Evolutionary conservation across 2,113 vertebrate species (phyloP).

Genomic region (Nesogale talazaci): DNA sequence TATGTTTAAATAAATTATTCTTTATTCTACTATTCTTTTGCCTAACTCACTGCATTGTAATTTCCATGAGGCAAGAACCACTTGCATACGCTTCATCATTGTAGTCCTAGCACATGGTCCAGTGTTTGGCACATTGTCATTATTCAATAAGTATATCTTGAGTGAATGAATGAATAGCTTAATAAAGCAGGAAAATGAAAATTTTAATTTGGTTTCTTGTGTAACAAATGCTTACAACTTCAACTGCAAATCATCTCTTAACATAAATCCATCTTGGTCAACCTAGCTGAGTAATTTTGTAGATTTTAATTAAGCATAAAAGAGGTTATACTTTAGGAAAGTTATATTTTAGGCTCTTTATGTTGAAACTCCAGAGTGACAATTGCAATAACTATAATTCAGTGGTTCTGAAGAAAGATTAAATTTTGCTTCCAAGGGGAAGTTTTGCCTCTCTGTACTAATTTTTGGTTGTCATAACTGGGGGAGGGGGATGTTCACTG

Average conservation of each 20-base stretch:
- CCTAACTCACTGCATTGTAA: constrained; percentile 15
- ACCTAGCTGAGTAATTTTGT: constrained; percentile 29
- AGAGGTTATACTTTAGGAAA: constrained; percentile 19
- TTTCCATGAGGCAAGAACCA: neutral
- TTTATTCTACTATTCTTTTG: neutral
- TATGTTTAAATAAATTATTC: neutral
- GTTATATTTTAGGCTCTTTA: constrained; percentile 25
- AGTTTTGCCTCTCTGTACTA: constrained; percentile 30
- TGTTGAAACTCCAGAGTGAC: constrained; percentile 51
- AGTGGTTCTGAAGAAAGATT: constrained; percentile 33
- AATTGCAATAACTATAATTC: constrained; percentile 35
- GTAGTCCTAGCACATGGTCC: constrained; percentile 6
- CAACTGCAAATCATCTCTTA: constrained; percentile 54
- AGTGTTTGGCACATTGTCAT: neutral
- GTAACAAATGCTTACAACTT: constrained; percentile 53
- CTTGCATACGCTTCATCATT: neutral
- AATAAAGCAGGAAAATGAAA: constrained; percentile 28
- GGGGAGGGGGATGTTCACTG: constrained; percentile 21
- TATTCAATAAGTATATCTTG: constrained; percentile 25
- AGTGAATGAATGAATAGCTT: constrained; percentile 26
- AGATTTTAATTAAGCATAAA: constrained; percentile 51
- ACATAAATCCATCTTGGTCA: constrained; percentile 42
- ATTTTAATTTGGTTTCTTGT: constrained; percentile 51
- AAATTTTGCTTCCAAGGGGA: neutral
- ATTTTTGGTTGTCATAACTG: constrained; percentile 34